phyloP scores from a whole-genome alignment of 2,797 vertebrate genomes.

The Pyrocephalus nanus region DNA sequence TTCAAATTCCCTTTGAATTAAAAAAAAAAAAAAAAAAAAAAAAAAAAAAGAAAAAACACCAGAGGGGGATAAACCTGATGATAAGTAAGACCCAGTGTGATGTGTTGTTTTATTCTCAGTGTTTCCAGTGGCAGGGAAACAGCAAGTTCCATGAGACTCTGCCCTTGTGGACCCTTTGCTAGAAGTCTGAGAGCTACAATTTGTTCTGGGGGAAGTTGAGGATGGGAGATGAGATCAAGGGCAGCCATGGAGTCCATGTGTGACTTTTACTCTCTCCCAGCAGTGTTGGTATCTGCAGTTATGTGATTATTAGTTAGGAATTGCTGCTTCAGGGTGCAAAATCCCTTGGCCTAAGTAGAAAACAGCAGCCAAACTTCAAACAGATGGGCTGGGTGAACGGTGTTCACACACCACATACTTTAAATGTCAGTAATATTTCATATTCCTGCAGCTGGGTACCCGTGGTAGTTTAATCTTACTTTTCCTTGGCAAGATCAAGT shows the following conservation, averaged over 20 bases:
- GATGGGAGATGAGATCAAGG: not conserved
- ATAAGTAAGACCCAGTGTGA: not conserved
- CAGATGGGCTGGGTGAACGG: not conserved
- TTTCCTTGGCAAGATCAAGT: slow-evolving; percentile 7
- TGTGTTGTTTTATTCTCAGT: not conserved
- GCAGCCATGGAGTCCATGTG: not conserved
- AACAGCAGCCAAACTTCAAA: not conserved
- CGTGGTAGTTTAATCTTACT: not conserved
- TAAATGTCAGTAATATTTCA: not conserved
- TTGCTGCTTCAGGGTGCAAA: not conserved
- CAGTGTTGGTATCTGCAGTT: not conserved
- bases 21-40: not conserved
- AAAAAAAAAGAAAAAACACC: not conserved
- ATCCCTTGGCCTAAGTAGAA: not conserved
- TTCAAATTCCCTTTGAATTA: not conserved
- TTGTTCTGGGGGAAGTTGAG: not conserved
- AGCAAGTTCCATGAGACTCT: not conserved
- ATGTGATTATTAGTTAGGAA: not conserved
- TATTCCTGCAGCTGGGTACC: not conserved
- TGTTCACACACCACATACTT: not conserved
- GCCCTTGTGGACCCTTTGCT: not conserved
- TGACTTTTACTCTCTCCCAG: not conserved
- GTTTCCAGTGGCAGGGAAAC: slow-evolving; percentile 7
- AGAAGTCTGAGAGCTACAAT: not conserved
- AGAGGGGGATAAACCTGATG: not conserved